Percentiles rank a stretch among this genome's conserved stretches.
phyloP scores from a whole-genome alignment of 1,140 invertebrate genomes.

The Melipona quadrifasciata region DNA sequence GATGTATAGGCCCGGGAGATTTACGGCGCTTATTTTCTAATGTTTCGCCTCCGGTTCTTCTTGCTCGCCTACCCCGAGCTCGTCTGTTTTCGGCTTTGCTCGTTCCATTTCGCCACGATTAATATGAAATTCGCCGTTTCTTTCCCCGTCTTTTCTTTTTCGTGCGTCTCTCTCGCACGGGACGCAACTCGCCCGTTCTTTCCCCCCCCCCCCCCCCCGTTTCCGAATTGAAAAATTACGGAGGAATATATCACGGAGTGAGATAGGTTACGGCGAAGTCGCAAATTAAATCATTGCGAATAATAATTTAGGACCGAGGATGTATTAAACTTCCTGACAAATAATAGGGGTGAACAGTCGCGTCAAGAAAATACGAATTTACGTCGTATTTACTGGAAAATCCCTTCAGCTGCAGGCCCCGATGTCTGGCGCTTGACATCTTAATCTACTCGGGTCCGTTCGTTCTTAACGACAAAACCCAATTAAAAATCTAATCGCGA shows the following conservation, averaged over 20 bases:
- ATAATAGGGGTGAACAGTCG: neutral
- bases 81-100: neutral
- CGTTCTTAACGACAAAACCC: neutral
- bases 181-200: neutral
- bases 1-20: constrained; percentile 23
- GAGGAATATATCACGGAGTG: neutral
- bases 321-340: neutral
- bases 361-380: neutral
- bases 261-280: neutral
- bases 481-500: neutral
- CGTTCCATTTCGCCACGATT: neutral
- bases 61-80: no score
- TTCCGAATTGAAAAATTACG: neutral
- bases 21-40: constrained; percentile 36
- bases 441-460: neutral
- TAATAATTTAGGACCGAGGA: neutral
- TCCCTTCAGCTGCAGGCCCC: neutral
- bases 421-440: neutral
- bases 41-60: neutral
- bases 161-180: neutral
- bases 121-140: neutral
- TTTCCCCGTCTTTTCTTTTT: no score
- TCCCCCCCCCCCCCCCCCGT: no score
- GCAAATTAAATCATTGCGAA: neutral
- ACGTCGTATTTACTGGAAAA: neutral